Evolutionary conservation across 2,113 vertebrate species (phyloP), one percentile per base, ranked within the genome.

Genomic region (Xiphophorus maculatus): DNA sequence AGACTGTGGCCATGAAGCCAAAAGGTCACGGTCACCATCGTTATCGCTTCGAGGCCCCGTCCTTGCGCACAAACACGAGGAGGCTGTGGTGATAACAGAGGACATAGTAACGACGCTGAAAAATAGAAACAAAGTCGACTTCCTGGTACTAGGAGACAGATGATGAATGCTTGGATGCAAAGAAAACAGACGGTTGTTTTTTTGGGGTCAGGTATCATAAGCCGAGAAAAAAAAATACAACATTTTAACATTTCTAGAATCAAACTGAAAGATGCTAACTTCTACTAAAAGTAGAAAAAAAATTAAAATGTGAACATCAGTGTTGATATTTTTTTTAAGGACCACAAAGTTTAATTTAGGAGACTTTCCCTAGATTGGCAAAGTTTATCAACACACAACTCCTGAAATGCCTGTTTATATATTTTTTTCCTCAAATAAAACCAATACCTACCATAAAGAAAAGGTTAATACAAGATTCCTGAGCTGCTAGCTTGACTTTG

Each of bases 41-140:
- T 90, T 91, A 89, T 91, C 84, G 69, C 65, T 6, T 76, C 17
- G 27, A 22, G 77, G 83, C 86, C 84, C 83, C 70, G 42, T 86
- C 83, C 77, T 77, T 35, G 33, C 81, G 69, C 81, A 87, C 83
- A 91, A 88, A 92, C 91, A 92, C 79, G 87, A 89, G 82, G 75
- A 87, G 86, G 77, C 84, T 32, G 71, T 54, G 40, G 79, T 79
- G 92, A 93, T 92, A 91, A 91, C 77, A 44, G 66, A 65, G 79
- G 67, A 84, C 66, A 84, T 60, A 75, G 84, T 37, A 72, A 81
- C 82, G 75, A 51, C 68, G 84, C 69, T 64, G 69, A 80, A 90
- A 89, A 90, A 90, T 89, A 90, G 81, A 84, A 91, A 88, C 84
- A 44, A 74, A 25, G 74, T 66, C 1, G 13, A 75, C 84, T 93